Conservation (phyloP, 2,797 vertebrate species). For the Mionectes olivaceus region DNA sequence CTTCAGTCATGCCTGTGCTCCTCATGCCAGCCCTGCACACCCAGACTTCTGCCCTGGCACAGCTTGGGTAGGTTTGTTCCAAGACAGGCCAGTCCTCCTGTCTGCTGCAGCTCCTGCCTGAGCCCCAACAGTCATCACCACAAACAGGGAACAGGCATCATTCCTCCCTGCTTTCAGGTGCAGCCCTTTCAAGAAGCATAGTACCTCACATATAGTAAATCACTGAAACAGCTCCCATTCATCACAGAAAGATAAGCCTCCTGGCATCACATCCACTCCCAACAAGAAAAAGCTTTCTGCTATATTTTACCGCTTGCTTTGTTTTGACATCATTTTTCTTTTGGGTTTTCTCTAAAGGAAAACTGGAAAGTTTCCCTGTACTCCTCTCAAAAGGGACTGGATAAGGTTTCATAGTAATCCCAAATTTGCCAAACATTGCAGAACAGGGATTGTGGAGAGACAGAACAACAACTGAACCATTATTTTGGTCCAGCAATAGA, state of each 20-base stretch:
- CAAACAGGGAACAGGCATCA: not conserved
- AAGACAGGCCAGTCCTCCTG: not conserved
- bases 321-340: not conserved
- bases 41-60: fast-evolving
- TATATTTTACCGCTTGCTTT: not conserved
- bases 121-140: not conserved
- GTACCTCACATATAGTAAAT: fast-evolving
- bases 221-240: not conserved
- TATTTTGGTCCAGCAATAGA: not conserved
- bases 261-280: not conserved
- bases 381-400: not conserved
- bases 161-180: not conserved
- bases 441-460: not conserved
- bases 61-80: fast-evolving
- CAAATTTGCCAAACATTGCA: not conserved
- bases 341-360: not conserved
- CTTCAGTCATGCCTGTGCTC: fast-evolving
- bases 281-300: not conserved
- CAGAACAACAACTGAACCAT: not conserved
- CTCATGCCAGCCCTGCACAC: not conserved
- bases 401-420: not conserved
- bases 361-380: not conserved
- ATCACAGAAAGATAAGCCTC: not conserved
- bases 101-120: fast-evolving
- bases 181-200: not conserved